Conservation (phyloP, 2,888 invertebrate species). For the Timema podura region DNA sequence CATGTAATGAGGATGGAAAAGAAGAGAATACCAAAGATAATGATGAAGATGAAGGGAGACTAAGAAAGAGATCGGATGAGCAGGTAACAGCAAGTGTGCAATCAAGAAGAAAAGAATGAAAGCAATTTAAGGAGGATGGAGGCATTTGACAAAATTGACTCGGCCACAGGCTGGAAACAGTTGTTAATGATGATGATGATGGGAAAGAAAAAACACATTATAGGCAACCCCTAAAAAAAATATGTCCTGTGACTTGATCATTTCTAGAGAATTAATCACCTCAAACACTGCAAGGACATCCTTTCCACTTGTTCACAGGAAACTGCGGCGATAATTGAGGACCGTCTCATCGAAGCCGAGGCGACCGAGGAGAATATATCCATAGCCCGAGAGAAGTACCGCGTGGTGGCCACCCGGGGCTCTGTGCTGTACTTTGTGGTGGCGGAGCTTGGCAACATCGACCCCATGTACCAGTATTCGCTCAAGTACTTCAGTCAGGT, state of each 20-base stretch:
- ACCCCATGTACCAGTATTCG: constrained; percentile 96
- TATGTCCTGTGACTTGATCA: background rate
- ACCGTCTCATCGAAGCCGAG: constrained; percentile 81
- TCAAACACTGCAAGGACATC: background rate
- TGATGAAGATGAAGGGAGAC: no score
- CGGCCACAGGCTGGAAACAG: no score
- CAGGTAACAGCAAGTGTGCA: no score
- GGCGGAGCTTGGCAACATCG: constrained; percentile 80
- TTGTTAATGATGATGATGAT: no score
- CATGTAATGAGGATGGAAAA: no score
- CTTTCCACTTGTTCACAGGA: constrained; percentile 50
- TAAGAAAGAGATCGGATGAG: no score
- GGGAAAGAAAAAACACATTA: no score
- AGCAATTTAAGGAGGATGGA: no score
- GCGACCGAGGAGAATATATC: constrained; percentile 84
- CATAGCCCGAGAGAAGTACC: constrained; percentile 79
- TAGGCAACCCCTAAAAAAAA: background rate
- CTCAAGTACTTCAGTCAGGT: constrained; percentile 81
- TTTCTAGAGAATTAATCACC: background rate
- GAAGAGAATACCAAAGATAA: no score
- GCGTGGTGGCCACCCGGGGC: constrained; percentile 80
- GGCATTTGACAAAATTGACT: no score
- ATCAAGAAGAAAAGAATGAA: no score
- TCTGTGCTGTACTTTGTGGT: constrained; percentile 89
- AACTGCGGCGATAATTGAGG: constrained; percentile 84